phyloP scores from a whole-genome alignment of 2,797 vertebrate genomes.

The Darevskia mixta region DNA sequence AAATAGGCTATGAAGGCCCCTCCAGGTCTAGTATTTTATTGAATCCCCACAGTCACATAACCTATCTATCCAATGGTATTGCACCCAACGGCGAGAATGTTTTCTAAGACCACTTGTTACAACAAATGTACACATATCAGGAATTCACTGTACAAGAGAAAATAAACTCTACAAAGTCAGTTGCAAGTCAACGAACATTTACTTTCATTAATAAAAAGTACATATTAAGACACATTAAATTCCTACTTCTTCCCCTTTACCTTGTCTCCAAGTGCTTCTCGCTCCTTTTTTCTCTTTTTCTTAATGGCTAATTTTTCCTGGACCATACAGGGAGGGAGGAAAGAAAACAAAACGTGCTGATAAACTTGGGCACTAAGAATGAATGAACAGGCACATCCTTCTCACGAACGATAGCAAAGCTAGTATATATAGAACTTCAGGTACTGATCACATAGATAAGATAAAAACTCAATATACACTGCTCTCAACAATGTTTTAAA shows the following conservation, averaged over 20 bases:
- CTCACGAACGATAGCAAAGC: neutral
- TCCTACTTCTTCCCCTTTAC: constrained; percentile 74
- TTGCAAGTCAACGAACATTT: neutral
- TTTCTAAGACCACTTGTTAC: neutral
- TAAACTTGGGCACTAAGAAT: neutral
- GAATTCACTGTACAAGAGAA: neutral
- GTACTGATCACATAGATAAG: neutral
- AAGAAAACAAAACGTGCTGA: neutral
- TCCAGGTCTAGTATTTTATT: too few relatives aligned
- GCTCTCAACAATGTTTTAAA: neutral
- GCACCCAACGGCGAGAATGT: neutral
- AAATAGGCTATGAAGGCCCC: too few relatives aligned
- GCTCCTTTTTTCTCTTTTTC: constrained; percentile 92
- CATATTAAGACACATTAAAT: neutral
- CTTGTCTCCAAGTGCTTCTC: constrained; percentile 92
- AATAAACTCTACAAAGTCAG: neutral
- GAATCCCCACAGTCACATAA: neutral
- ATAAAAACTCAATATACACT: neutral
- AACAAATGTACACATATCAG: neutral
- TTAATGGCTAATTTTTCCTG: constrained; percentile 90
- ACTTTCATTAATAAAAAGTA: neutral
- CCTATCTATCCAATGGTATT: neutral
- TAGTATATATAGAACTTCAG: neutral
- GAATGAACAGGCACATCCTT: neutral
- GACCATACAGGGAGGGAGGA: constrained; percentile 41